Conservation (phyloP, 2,888 invertebrate genomes). For the Rhingia rostrata region DNA sequence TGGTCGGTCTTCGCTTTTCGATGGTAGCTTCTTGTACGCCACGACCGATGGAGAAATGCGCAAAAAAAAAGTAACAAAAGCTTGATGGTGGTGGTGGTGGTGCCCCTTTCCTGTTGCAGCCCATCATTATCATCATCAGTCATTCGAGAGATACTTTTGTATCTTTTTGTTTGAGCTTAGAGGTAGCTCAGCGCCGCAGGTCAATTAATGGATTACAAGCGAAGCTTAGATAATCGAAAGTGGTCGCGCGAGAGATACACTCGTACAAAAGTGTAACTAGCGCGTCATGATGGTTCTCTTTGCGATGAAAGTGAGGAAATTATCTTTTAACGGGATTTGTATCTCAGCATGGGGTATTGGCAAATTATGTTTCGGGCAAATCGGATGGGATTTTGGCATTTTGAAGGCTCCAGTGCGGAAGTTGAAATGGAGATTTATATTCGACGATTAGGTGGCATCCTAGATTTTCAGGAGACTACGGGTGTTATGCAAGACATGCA, state of each 20-base stretch:
- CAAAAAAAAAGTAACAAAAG: constrained; percentile 17
- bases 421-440: not conserved
- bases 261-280: constrained; percentile 18
- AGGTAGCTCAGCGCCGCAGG: constrained; percentile 43
- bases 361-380: not conserved
- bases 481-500: not conserved
- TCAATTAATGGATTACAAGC: constrained; percentile 65
- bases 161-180: constrained; percentile 28
- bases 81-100: constrained; percentile 31
- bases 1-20: constrained; percentile 5
- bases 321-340: not conserved
- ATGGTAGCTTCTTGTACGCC: not conserved
- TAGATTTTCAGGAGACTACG: not conserved
- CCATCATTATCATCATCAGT: constrained; percentile 10
- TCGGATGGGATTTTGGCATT: not conserved
- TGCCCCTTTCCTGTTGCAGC: constrained; percentile 37
- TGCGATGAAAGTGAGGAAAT: constrained; percentile 67
- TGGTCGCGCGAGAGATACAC: constrained; percentile 24
- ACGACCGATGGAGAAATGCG: constrained; percentile 16
- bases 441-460: not conserved
- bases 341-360: constrained; percentile 25
- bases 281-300: constrained; percentile 37
- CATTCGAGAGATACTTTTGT: constrained; percentile 10
- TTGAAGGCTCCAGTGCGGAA: constrained; percentile 17
- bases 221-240: constrained; percentile 66